Conservation (phyloP, 2,888 invertebrate genomes). For the Heliconius charithonia region DNA sequence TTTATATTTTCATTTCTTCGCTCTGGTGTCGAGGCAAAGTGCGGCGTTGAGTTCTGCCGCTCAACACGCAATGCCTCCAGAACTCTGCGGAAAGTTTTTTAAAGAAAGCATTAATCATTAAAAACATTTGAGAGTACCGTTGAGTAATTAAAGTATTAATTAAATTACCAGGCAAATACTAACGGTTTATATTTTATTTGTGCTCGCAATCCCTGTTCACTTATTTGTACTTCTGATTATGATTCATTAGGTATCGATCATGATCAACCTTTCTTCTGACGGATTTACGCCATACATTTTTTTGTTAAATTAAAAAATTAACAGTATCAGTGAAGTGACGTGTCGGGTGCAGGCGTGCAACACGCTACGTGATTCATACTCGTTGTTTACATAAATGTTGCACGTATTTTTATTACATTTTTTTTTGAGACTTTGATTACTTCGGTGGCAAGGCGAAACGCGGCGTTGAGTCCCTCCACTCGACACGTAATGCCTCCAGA, state of each 20-base stretch:
- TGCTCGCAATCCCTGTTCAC: conserved; percentile 12
- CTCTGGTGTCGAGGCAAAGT: too few relatives aligned
- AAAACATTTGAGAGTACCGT: conserved; percentile 16
- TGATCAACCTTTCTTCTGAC: conserved; percentile 34
- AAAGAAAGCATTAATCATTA: not conserved
- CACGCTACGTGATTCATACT: conserved; percentile 41
- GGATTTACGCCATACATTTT: conserved; percentile 42
- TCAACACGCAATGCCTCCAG: too few relatives aligned
- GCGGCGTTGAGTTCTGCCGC: too few relatives aligned
- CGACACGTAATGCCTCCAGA: too few relatives aligned
- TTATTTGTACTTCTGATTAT: conserved; percentile 30
- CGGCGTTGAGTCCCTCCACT: too few relatives aligned
- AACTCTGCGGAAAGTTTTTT: too few relatives aligned
- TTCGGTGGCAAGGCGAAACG: too few relatives aligned
- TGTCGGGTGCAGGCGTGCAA: conserved; percentile 34
- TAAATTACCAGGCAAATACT: conserved; percentile 21
- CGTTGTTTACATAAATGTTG: conserved; percentile 25
- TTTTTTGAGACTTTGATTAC: not conserved
- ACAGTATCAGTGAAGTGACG: conserved; percentile 37
- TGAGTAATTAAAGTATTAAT: conserved; percentile 17
- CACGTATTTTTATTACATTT: conserved; percentile 12
- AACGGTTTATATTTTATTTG: conserved; percentile 20
- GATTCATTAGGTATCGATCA: conserved; percentile 43
- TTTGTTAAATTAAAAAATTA: conserved; percentile 46
- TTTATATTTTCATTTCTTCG: too few relatives aligned